These are phyloP conservation scores for Typhlomys cinereus DNA, from an alignment of 2,113 vertebrate genomes.

Conservation along the genomic window DNA sequence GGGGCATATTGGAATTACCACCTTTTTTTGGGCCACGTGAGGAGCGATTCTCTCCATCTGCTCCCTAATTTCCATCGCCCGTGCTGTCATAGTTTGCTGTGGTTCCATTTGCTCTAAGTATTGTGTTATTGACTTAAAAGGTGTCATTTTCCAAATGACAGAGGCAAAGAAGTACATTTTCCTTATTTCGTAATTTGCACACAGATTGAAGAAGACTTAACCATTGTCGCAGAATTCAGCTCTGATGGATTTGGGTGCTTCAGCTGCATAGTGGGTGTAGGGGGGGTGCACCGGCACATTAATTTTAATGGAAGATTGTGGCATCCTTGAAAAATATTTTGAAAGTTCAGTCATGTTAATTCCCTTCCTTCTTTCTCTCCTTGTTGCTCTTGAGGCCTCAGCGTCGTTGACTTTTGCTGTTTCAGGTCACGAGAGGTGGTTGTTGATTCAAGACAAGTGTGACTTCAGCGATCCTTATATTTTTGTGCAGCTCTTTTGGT, in stretches of 20 bases:
- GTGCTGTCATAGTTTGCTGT: conserved; percentile 77
- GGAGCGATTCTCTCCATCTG: conserved; percentile 66
- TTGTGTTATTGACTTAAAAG: conserved; percentile 81
- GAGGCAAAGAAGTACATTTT: conserved; percentile 77
- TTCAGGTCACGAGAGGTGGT: background rate
- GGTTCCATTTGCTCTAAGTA: conserved; percentile 77
- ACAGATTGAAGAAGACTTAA: conserved; percentile 76
- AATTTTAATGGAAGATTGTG: conserved; percentile 78
- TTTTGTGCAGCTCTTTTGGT: background rate
- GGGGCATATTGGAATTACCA: conserved; percentile 45
- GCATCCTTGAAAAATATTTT: conserved; percentile 74
- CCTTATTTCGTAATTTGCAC: conserved; percentile 79
- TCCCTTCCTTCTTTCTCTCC: conserved; percentile 57
- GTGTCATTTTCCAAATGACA: conserved; percentile 81
- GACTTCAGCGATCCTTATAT: background rate
- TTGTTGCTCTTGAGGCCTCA: conserved; percentile 39
- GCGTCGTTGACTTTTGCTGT: conserved; percentile 58
- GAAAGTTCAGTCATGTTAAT: conserved; percentile 79
- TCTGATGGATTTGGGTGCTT: conserved; percentile 71
- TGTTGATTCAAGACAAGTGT: conserved; percentile 13
- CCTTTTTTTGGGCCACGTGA: conserved; percentile 45
- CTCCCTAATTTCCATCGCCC: conserved; percentile 73
- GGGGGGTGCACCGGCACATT: conserved; percentile 69
- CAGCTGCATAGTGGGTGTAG: conserved; percentile 76
- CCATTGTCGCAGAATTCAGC: conserved; percentile 67